Evolutionary conservation across 2,797 vertebrate genomes (phyloP), one percentile per base, ranked within the genome.

Genomic region (Thaleichthys pacificus): DNA sequence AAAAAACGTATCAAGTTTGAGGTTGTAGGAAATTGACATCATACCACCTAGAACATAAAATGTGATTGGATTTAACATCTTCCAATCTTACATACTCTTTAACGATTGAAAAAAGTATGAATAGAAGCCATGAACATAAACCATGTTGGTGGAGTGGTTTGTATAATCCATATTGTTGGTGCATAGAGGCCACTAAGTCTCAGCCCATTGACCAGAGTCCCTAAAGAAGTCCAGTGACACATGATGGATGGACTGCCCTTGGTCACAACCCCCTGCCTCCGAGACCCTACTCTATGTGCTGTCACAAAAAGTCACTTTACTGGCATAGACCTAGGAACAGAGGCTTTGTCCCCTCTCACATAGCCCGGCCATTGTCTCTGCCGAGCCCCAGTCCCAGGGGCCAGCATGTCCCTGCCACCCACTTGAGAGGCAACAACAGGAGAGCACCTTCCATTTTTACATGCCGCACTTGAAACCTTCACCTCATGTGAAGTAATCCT

Each of bases 371-470:
- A 86, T 91, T 93, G 91, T 93, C 89, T 86, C 78, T 14, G 9
- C 76, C 32, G 17, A 21, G 70, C 73, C 69, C 0, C 5, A 81
- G 84, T 86, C 88, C 85, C 77, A 35, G 87, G 84, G 89, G 85
- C 81, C 86, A 87, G 78, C 80, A 79, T 87, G 86, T 91, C 87
- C 72, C 68, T 84, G 85, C 83, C 92, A 94, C 93, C 90, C 91
- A 91, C 91, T 93, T 86, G 72, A 92, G 78, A 87, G 75, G 82
- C 80, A 85, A 89, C 88, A 89, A 89, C 91, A 84, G 82, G 79
- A 89, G 85, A 89, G 85, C 85, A 79, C 87, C 91, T 91, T 93
- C 92, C 92, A 92, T 92, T 93, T 93, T 93, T 92, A 91, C 90
- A 91, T 66, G 74, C 83, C 69, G 83, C 90, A 91, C 91, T 93